phyloP scores from a whole-genome alignment of 2,113 vertebrate species.

The Neolamprologus fasciatus region DNA sequence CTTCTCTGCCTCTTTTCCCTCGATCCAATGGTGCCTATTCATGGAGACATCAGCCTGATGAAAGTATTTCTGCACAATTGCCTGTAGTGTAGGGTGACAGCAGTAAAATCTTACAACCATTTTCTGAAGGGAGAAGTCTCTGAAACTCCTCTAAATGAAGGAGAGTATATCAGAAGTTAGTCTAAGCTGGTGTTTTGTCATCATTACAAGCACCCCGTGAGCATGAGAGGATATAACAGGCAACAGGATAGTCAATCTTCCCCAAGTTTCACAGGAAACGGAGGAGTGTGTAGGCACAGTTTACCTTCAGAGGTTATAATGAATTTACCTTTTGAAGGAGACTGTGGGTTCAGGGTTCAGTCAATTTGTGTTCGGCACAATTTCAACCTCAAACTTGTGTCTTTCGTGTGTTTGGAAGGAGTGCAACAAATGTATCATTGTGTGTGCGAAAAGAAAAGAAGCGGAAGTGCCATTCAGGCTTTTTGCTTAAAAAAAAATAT shows the following conservation, averaged over 20 bases:
- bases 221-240: background rate
- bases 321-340: background rate
- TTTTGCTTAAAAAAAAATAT: conserved; percentile 41
- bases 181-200: background rate
- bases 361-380: background rate
- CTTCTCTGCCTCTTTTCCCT: conserved; percentile 28
- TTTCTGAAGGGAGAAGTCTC: background rate
- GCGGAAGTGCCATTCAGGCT: conserved; percentile 48
- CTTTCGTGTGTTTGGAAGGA: background rate
- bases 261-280: background rate
- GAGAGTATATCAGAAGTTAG: background rate
- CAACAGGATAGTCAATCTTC: background rate
- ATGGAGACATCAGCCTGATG: conserved; percentile 17
- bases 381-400: conserved; percentile 21
- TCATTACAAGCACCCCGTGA: background rate
- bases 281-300: background rate
- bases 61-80: conserved; percentile 37
- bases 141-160: background rate
- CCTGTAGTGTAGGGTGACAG: conserved; percentile 1
- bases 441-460: conserved; percentile 11
- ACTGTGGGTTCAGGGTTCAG: conserved; percentile 5
- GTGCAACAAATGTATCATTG: background rate
- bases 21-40: conserved; percentile 53
- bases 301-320: background rate
- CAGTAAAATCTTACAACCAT: background rate